Evolutionary conservation across 2,888 invertebrate species (phyloP).

Genomic region (Lasioglossum vierecki): DNA sequence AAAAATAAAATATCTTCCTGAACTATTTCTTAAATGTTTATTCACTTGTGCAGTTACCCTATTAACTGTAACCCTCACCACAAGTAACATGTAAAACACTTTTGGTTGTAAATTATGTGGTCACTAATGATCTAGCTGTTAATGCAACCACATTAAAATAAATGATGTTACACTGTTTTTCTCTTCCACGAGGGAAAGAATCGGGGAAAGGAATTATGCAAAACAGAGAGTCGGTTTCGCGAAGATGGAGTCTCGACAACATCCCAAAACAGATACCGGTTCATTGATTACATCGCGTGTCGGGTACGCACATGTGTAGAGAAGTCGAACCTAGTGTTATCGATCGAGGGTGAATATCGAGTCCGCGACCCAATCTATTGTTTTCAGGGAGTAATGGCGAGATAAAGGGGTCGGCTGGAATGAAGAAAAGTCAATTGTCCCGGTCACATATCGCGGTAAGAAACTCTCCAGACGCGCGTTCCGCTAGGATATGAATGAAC

Average conservation of each 20-base stretch:
- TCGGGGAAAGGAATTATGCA: not conserved
- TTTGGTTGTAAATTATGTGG: no score
- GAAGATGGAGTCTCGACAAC: not conserved
- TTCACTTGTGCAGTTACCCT: no score
- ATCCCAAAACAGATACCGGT: not conserved
- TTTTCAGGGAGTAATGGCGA: conserved; percentile 8
- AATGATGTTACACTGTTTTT: not conserved
- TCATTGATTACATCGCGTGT: not conserved
- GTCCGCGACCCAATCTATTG: conserved; percentile 10
- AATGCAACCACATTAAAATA: no score
- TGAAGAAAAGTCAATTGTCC: conserved; percentile 42
- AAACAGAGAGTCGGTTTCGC: not conserved
- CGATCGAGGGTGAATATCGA: not conserved
- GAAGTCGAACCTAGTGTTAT: not conserved
- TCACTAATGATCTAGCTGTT: no score
- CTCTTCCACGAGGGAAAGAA: not conserved
- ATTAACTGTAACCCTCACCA: no score
- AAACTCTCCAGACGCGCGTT: conserved; percentile 40
- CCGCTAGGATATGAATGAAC: conserved; percentile 62
- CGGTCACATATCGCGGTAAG: conserved; percentile 33
- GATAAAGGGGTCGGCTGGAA: conserved; percentile 3
- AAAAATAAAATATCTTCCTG: no score
- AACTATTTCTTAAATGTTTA: no score
- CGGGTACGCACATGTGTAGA: not conserved
- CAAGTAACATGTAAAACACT: no score